A percentile compares a stretch with the other conserved stretches of the same genome.
Evolutionary conservation across 2,113 vertebrate species (phyloP).

Genomic region (Muntiacus muntjak): DNA sequence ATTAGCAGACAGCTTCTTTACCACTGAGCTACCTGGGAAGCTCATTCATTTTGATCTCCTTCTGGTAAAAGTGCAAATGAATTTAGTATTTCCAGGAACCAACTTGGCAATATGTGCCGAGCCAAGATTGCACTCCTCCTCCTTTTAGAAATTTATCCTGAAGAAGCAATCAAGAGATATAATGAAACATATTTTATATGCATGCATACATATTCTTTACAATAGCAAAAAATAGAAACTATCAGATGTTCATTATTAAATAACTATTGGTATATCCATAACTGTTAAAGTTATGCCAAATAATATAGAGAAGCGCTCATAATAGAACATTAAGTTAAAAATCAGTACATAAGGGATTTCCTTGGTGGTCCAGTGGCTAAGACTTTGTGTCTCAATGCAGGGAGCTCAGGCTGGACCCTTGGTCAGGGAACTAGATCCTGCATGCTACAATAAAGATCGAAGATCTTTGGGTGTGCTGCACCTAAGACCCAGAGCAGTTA

Average conservation of each 20-base stretch:
- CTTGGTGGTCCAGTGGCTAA: background rate
- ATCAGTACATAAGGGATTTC: background rate
- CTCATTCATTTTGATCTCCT: background rate
- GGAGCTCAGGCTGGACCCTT: background rate
- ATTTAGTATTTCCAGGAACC: background rate
- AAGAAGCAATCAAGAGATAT: background rate
- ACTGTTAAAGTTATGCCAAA: background rate
- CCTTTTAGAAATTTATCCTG: background rate
- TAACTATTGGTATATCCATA: background rate
- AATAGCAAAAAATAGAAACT: background rate
- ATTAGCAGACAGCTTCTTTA: background rate
- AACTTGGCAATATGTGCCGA: background rate
- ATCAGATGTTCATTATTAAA: background rate
- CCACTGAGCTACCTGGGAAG: background rate
- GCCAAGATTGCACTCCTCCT: background rate
- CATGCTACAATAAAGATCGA: background rate
- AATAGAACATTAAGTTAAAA: background rate
- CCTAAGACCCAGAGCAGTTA: background rate
- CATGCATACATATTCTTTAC: background rate
- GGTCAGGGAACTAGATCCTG: background rate
- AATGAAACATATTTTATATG: background rate
- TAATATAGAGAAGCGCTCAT: background rate
- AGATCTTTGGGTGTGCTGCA: background rate
- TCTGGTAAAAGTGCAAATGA: background rate
- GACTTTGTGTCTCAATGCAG: background rate